Base-by-base conservation (phyloP, 2,797 vertebrate genomes). In the Echeneis naucrates region DNA sequence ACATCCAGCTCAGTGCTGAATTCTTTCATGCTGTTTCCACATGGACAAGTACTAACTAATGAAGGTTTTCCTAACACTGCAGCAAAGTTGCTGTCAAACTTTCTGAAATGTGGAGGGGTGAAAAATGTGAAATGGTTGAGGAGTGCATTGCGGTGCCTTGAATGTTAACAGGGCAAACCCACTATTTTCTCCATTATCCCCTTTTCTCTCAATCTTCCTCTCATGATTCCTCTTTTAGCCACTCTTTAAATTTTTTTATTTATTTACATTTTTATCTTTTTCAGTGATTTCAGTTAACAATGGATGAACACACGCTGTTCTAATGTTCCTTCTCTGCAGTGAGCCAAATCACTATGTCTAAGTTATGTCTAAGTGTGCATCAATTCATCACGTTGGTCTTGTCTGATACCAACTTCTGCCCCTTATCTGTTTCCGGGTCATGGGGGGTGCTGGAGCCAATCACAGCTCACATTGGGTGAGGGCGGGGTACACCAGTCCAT, bases 221-320 rank as follows among this genome's bases (percentile, higher is more conserved):
- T 14, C 26, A 26, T 55, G 19, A 23, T 38, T 61, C 67, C 19
- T 37, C 48, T 19, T 32, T 54, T 58, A 61, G 68, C 23, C 16
- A 11, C 63, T 33, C 54, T 45, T 57, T 50, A 73, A 69, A 77
- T 72, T 4, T 73, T 61, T 74, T 74, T 37, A n/a, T n/a, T n/a
- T n/a, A n/a, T n/a, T n/a, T n/a, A n/a, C n/a, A n/a, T n/a, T n/a
- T n/a, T n/a, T n/a, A n/a, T n/a, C n/a, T n/a, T n/a, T n/a, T 13
- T 23, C 32, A 84, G 72, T 57, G 52, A 63, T 65, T 76, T 64
- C 75, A 35, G 60, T 87, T 84, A 85, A 60, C 62, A 75, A 70
- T 75, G 68, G 65, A 89, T 74, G 58, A 75, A 79, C 75, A 74
- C 37, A 62, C 64, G 62, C 30, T 14, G 24, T n/a, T 50, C 54